A percentile compares a stretch with the other conserved stretches of the same genome.
Conservation (phyloP, 2,888 invertebrate genomes). For the Heliconius cydno region DNA sequence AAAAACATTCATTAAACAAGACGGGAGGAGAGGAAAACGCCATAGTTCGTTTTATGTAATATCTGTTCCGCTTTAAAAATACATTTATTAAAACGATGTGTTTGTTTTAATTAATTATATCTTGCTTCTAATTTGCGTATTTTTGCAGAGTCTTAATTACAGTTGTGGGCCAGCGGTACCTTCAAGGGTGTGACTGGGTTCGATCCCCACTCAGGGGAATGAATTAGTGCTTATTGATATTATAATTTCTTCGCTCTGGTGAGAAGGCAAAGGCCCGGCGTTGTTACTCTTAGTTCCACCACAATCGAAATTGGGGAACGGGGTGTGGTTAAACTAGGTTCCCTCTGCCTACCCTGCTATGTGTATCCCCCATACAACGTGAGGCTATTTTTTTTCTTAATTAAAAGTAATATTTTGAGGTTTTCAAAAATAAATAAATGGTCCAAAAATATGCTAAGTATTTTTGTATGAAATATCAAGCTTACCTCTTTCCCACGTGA, state of each 20-base stretch:
- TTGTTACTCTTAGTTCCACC: no score
- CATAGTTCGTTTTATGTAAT: background rate
- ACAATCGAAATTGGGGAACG: no score
- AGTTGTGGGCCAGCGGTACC: no score
- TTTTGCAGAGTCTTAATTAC: background rate
- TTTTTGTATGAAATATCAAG: constrained; percentile 25
- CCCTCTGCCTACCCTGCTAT: no score
- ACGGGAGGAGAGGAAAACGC: background rate
- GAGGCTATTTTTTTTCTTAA: background rate
- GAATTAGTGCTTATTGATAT: no score
- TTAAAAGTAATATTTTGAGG: background rate
- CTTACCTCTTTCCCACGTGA: constrained; percentile 95
- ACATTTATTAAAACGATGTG: constrained; percentile 6
- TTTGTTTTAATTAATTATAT: constrained; percentile 13
- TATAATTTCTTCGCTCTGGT: no score
- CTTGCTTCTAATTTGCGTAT: background rate
- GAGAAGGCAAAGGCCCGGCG: no score
- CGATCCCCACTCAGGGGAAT: no score
- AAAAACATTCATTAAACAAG: constrained; percentile 27
- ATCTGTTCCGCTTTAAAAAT: background rate
- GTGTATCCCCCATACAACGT: no score
- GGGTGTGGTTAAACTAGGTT: no score
- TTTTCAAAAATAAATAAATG: background rate
- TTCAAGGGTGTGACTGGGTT: no score
- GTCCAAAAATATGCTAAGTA: no score